Conservation (phyloP, 2,113 vertebrate genomes). For the Xenus cinereus region DNA sequence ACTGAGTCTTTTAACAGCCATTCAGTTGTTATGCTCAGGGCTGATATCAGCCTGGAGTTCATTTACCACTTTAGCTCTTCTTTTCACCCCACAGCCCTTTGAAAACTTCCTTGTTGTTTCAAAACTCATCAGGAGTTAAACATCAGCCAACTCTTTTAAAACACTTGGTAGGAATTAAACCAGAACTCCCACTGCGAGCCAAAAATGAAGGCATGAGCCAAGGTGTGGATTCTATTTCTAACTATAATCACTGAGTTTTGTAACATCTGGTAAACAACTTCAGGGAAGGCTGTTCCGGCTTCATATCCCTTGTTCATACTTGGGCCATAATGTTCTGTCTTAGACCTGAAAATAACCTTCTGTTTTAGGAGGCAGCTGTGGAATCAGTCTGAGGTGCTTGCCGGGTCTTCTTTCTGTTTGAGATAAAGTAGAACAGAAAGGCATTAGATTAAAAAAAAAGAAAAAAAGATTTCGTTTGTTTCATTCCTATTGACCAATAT, state of each 20-base stretch:
- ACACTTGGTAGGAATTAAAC: slow-evolving; percentile 18
- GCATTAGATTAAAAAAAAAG: neutral
- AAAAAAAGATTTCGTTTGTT: neutral
- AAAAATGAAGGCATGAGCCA: slow-evolving; percentile 22
- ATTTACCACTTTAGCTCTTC: neutral
- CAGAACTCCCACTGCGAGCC: neutral
- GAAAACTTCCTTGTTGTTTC: neutral
- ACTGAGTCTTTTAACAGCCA: neutral
- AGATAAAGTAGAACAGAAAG: neutral
- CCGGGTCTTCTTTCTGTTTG: neutral
- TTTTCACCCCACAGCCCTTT: neutral
- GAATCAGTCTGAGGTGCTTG: neutral
- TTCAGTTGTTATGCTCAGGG: neutral
- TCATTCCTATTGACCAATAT: neutral
- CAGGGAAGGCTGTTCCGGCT: neutral
- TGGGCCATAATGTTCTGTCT: neutral
- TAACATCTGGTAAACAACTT: slow-evolving; percentile 49
- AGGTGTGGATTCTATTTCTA: slow-evolving; percentile 48
- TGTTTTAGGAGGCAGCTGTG: neutral
- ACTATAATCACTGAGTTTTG: neutral
- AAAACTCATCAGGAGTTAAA: slow-evolving; percentile 16
- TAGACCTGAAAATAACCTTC: slow-evolving; percentile 4
- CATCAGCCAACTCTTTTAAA: slow-evolving; percentile 1
- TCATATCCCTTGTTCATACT: neutral
- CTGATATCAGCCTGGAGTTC: neutral